Conservation (phyloP, 2,888 invertebrate genomes). For the Germaria angustata region DNA sequence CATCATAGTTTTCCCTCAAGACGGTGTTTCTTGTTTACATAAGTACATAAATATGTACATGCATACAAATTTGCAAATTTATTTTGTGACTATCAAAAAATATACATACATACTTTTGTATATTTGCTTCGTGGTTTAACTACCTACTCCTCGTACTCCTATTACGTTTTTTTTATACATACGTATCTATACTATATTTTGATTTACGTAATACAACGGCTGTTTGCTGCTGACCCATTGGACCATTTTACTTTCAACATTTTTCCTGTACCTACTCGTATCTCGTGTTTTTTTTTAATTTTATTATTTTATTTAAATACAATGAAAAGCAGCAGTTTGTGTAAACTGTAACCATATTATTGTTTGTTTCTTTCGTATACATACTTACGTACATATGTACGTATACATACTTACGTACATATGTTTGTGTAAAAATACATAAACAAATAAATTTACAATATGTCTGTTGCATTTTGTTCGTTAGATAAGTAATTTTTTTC, state of each 20-base stretch:
- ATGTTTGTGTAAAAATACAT: no score
- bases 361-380: conserved; percentile 29
- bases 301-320: conserved; percentile 19
- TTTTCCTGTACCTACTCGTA: no score
- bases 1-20: no score
- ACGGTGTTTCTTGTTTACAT: no score
- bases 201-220: conserved; percentile 53
- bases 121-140: conserved; percentile 29
- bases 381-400: not conserved
- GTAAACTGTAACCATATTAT: conserved; percentile 25
- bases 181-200: no score
- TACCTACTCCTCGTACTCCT: conserved; percentile 26
- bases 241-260: conserved; percentile 67
- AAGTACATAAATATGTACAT: no score
- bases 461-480: conserved; percentile 39
- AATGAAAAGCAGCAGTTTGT: conserved; percentile 48
- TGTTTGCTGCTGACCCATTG: conserved; percentile 64
- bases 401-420: no score
- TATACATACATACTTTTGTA: no score
- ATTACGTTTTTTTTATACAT: conserved; percentile 34
- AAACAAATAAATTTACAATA: not conserved
- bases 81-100: not conserved
- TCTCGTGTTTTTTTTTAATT: conserved; percentile 2
- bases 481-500: conserved; percentile 44
- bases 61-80: not conserved